Base-by-base conservation (phyloP, 2,888 invertebrate species). In the Phytoseiulus persimilis region DNA sequence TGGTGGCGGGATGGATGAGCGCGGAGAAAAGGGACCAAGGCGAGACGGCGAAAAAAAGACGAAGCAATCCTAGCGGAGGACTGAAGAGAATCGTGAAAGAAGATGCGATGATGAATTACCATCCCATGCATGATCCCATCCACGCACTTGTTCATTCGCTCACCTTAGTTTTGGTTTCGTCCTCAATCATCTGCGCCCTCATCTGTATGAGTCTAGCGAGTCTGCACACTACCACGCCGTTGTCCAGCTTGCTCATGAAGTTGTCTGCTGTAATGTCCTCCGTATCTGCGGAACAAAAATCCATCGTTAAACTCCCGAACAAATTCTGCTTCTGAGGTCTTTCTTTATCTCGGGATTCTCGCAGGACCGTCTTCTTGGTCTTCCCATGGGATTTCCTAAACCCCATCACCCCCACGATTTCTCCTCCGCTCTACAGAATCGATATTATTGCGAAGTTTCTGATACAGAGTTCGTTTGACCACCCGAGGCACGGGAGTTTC, bases 171-270 rank as follows among this genome's bases (percentile, higher is more conserved):
- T 33, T 32, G n/a, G 31, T 87, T 87, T 87, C 87, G n/a, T 87
- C 39, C 31, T 87, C 87, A 45, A 87, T 87, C 33, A 39, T 33
- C 32, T 87, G 87, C 87, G 87, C 87, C 87, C 87, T 33, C 87
- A 87, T 87, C 92, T 96, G 95, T 91, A 97, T 96, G 91, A 95
- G 94, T 92, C 95, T 95, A 0, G 96, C 96, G 92, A 97, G 94
- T 92, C 95, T 95, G 92, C 96, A 97, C 90, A 97, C 94, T 91
- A 96, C 94, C 0, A 95, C 96, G 83, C 97, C 97, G 92, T 96
- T 96, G 93, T 96, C 96, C 92, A 97, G 93, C 91, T 95, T 95
- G 91, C 95, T 95, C 93, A 97, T 94, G 92, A 97, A 96, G 92
- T 96, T 96, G 91, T 95, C 95, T 0, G 95, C 95, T 0, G 94